These are phyloP conservation scores for Bubo scandiacus DNA, from an alignment of 2,113 vertebrate species.

Conservation along the genomic window DNA sequence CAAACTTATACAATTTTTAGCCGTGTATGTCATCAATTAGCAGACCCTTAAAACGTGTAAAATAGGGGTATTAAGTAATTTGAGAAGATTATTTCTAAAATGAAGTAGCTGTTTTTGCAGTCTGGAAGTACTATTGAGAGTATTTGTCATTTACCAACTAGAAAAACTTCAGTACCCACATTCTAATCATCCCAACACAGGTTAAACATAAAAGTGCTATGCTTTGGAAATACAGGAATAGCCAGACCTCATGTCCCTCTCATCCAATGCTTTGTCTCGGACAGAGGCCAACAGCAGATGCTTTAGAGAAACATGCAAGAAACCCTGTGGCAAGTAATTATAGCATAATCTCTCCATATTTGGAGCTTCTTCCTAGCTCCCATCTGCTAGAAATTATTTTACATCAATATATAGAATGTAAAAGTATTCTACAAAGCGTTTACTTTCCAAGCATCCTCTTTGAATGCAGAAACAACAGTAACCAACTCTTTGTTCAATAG, in stretches of 20 bases:
- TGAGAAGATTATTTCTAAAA: slow-evolving; percentile 1
- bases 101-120: neutral
- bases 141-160: neutral
- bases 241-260: neutral
- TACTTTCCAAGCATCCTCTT: neutral
- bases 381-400: neutral
- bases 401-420: neutral
- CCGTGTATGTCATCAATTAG: neutral
- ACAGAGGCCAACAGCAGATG: neutral
- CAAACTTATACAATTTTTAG: neutral
- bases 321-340: neutral
- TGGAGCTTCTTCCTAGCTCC: neutral
- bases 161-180: neutral
- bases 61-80: neutral
- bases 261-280: neutral
- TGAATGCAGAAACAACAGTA: neutral
- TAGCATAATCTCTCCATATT: neutral
- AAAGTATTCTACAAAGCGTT: neutral
- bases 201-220: neutral
- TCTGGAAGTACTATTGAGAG: neutral
- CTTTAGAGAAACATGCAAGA: neutral
- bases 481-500: neutral
- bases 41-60: neutral
- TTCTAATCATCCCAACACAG: neutral
- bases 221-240: neutral